Conservation (phyloP, 2,888 invertebrate genomes). For the Oxystoma pomonae region DNA sequence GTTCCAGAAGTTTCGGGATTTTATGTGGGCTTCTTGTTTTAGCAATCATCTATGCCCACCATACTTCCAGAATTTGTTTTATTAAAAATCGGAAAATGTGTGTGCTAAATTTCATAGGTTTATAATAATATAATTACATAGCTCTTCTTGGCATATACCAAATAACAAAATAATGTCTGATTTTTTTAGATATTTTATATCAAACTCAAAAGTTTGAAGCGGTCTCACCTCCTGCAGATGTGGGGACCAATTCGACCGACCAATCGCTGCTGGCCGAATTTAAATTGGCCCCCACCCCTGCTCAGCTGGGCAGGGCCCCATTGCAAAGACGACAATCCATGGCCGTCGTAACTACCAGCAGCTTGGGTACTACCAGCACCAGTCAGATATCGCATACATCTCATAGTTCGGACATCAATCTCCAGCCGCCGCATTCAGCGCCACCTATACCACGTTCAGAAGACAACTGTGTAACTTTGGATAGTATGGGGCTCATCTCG, state of each 20-base stretch:
- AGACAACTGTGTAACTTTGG: neutral
- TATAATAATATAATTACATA: no score
- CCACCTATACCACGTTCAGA: neutral
- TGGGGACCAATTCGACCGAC: neutral
- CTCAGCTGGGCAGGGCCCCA: conserved; percentile 87
- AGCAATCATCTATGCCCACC: no score
- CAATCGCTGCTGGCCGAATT: conserved; percentile 15
- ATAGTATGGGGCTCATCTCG: conserved; percentile 50
- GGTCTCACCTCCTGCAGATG: conserved; percentile 16
- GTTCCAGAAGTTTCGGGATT: no score
- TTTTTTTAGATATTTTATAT: neutral
- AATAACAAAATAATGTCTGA: no score
- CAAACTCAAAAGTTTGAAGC: conserved; percentile 17
- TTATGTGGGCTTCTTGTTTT: no score
- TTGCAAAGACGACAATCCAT: conserved; percentile 82
- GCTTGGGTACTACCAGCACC: neutral
- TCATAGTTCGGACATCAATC: conserved; percentile 17
- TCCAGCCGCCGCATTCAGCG: neutral
- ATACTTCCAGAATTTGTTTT: no score
- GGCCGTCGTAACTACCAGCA: conserved; percentile 32
- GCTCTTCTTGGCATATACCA: no score
- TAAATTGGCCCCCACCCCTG: conserved; percentile 89
- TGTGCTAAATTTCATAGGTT: no score
- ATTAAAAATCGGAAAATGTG: no score
- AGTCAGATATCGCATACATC: conserved; percentile 17